phyloP scores from a whole-genome alignment of 2,888 invertebrate genomes.

The Reticulitermes lucifugus region DNA sequence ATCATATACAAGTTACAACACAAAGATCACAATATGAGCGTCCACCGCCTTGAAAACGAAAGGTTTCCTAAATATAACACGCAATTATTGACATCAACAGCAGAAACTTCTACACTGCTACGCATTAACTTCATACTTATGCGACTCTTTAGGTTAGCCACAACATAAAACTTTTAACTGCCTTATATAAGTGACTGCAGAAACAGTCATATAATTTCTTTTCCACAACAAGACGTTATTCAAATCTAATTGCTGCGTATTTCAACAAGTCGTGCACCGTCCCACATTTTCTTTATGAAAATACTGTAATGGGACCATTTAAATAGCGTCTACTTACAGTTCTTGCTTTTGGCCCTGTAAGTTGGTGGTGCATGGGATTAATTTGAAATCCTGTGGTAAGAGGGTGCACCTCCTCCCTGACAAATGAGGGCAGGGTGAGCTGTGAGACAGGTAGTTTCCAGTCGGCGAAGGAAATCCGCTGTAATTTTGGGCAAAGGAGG shows the following conservation, averaged over 20 bases:
- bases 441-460: constrained; percentile 36
- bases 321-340: constrained; percentile 29
- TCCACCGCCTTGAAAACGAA: too few species aligned
- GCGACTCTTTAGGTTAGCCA: too few species aligned
- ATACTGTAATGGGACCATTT: constrained; percentile 35
- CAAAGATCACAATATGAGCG: too few species aligned
- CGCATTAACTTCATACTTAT: too few species aligned
- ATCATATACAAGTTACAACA: too few species aligned
- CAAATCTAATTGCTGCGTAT: not conserved
- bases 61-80: too few species aligned
- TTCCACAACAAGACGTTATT: too few species aligned
- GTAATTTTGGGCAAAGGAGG: constrained; percentile 14
- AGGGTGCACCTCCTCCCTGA: constrained; percentile 8
- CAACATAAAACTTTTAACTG: too few species aligned
- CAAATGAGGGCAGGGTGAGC: constrained; percentile 29
- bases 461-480: constrained; percentile 32
- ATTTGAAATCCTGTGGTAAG: constrained; percentile 40
- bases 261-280: not conserved
- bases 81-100: too few species aligned
- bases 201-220: too few species aligned
- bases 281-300: constrained; percentile 25
- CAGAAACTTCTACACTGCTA: too few species aligned
- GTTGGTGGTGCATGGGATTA: constrained; percentile 18
- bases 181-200: too few species aligned
- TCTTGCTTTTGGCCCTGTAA: constrained; percentile 13